Conservation (phyloP, 1,140 invertebrate genomes). For the Hypsibius dujardini region DNA sequence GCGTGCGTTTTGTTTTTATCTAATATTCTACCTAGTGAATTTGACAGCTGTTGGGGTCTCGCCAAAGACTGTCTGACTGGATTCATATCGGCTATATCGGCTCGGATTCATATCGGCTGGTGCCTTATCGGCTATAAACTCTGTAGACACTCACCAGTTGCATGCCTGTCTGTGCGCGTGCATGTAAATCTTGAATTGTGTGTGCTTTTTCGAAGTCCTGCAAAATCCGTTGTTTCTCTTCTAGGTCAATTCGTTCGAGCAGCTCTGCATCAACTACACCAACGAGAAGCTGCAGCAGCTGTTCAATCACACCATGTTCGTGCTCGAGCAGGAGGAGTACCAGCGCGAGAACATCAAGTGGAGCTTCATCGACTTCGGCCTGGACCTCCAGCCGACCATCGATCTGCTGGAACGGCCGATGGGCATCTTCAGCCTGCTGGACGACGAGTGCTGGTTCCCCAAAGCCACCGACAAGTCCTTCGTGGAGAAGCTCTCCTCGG, state of each 20-base stretch:
- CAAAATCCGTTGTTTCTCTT: too few species aligned
- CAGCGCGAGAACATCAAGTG: constrained; percentile 97
- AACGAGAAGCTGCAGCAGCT: constrained; percentile 98
- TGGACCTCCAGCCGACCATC: constrained; percentile 97
- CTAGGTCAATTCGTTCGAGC: constrained; percentile 85
- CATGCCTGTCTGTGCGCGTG: too few species aligned
- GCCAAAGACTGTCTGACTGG: too few species aligned
- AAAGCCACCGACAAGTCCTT: constrained; percentile 98
- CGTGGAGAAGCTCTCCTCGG: constrained; percentile 82
- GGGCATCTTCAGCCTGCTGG: constrained; percentile 90
- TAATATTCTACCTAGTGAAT: too few species aligned
- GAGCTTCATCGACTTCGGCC: constrained; percentile 99
- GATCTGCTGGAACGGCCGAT: constrained; percentile 98
- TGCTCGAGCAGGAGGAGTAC: constrained; percentile 97
- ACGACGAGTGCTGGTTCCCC: constrained; percentile 98
- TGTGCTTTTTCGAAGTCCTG: neutral
- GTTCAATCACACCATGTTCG: constrained; percentile 99
- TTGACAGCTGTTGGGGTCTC: too few species aligned
- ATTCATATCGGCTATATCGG: too few species aligned
- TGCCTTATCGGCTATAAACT: too few species aligned
- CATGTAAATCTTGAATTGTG: too few species aligned
- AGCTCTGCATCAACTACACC: constrained; percentile 98
- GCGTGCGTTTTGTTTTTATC: too few species aligned
- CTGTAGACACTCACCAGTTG: too few species aligned
- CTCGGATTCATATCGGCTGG: too few species aligned